phyloP scores from a whole-genome alignment of 1,140 invertebrate genomes.

The Lasioglossum albipes region DNA sequence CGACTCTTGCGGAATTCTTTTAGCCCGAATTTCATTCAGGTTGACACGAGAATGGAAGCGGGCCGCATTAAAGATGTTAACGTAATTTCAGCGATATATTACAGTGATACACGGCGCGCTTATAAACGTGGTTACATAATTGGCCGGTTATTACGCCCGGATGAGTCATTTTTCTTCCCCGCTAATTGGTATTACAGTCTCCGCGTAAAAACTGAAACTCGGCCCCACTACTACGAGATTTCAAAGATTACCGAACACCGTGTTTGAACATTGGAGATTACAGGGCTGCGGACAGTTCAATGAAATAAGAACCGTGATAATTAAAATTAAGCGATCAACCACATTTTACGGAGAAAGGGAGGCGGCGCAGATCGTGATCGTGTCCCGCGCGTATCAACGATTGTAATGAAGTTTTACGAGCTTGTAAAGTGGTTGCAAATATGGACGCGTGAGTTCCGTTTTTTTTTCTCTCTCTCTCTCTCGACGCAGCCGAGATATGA shows the following conservation, averaged over 20 bases:
- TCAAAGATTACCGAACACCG: not conserved
- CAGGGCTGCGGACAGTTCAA: not conserved
- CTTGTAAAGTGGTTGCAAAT: constrained; percentile 27
- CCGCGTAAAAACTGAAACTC: not conserved
- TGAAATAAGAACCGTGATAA: not conserved
- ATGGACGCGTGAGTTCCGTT: constrained; percentile 1
- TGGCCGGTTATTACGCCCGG: constrained; percentile 5
- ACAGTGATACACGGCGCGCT: not conserved
- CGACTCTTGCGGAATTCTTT: not conserved
- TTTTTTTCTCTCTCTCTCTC: not conserved
- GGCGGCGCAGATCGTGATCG: not conserved
- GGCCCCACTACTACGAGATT: not conserved
- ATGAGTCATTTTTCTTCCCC: not conserved
- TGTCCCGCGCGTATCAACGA: constrained; percentile 7
- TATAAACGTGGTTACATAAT: constrained; percentile 23
- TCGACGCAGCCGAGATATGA: constrained; percentile 22
- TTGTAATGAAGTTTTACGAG: constrained; percentile 43
- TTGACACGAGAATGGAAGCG: not conserved
- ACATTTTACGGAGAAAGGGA: not conserved
- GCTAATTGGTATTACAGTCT: constrained; percentile 16
- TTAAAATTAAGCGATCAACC: constrained; percentile 4
- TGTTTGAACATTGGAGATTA: constrained; percentile 10
- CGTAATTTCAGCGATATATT: constrained; percentile 12
- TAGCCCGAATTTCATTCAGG: not conserved
- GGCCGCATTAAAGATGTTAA: not conserved